These are phyloP conservation scores for Tinamus major DNA, from an alignment of 2,797 vertebrate species.

Conservation along the genomic window DNA sequence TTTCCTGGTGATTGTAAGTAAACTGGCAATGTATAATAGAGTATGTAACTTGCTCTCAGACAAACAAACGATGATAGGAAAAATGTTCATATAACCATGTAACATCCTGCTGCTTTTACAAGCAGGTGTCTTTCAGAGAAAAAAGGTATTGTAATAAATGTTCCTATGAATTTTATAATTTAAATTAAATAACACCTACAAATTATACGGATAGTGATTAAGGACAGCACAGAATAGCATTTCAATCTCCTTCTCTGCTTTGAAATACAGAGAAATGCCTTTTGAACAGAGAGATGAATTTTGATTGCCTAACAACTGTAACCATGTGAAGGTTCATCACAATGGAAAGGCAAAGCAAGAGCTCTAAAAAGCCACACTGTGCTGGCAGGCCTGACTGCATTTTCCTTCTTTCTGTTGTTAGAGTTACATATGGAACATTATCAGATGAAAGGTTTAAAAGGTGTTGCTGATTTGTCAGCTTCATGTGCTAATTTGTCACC, in stretches of 20 bases:
- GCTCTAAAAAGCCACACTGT: conserved; percentile 12
- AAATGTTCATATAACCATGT: background rate
- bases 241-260: background rate
- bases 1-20: conserved; percentile 18
- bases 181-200: background rate
- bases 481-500: background rate
- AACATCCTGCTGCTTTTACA: background rate
- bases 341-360: conserved; percentile 11
- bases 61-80: background rate
- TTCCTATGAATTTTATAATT: background rate
- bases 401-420: background rate
- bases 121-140: background rate
- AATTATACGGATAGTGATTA: background rate
- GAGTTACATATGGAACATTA: background rate
- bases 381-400: background rate
- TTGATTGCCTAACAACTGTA: conserved; percentile 64
- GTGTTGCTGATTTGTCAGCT: conserved; percentile 17
- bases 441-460: background rate
- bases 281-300: background rate
- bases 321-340: conserved; percentile 39
- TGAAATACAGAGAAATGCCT: background rate
- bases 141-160: background rate
- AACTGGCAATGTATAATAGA: background rate
- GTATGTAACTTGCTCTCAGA: background rate
- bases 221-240: background rate